These are phyloP conservation scores for Cheiracanthium punctorium DNA, from an alignment of 2,888 invertebrate genomes.

Conservation along the genomic window DNA sequence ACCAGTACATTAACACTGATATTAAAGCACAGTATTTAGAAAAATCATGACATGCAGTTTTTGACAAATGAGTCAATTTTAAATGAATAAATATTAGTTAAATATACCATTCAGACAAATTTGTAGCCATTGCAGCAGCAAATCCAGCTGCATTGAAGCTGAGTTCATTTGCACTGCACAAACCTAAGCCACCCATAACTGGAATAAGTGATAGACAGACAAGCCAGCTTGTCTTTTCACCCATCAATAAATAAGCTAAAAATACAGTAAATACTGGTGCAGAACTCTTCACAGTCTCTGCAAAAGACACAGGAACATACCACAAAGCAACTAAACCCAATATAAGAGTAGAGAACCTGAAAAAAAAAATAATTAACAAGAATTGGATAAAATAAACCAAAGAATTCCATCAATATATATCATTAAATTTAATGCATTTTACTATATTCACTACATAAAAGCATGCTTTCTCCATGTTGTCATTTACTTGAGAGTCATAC, in stretches of 20 bases:
- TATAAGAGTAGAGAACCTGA: conserved; percentile 84
- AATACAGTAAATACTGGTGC: conserved; percentile 87
- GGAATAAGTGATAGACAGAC: conserved; percentile 85
- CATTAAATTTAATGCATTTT: no score
- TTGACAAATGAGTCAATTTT: no score
- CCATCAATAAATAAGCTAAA: conserved; percentile 80
- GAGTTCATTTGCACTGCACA: conserved; percentile 86
- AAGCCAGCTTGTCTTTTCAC: conserved; percentile 82
- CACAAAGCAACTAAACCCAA: conserved; percentile 85
- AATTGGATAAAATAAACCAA: conserved; percentile 8
- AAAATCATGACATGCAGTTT: no score
- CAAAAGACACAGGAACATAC: conserved; percentile 87
- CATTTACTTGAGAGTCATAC: no score
- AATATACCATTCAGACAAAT: conserved; percentile 83
- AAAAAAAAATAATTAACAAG: conserved; percentile 16
- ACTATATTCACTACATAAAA: no score
- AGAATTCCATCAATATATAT: no score
- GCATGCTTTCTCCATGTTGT: no score
- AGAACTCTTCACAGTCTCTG: conserved; percentile 87
- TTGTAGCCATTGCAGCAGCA: conserved; percentile 85
- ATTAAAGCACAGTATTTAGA: no score
- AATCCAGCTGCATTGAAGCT: conserved; percentile 85
- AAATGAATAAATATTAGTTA: not conserved
- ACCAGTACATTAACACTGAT: no score
- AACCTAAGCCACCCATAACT: conserved; percentile 85